These are phyloP conservation scores for Epizoanthus stellaris DNA, from an alignment of 92 coral and sea anemone species.

Conservation along the genomic window DNA sequence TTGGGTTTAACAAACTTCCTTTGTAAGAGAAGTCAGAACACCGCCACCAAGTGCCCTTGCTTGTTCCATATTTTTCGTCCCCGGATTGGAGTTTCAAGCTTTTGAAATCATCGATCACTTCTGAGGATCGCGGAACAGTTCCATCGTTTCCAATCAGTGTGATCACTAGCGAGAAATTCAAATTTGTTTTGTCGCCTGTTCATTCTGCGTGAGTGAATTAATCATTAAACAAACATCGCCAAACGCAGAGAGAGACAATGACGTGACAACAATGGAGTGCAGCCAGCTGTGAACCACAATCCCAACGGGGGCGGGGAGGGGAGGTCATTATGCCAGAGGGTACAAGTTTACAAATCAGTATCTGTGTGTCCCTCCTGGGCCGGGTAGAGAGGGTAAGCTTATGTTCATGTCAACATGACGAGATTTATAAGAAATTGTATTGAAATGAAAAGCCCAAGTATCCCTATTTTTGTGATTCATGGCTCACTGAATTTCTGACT, in stretches of 20 bases:
- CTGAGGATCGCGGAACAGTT: neutral
- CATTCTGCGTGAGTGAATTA: neutral
- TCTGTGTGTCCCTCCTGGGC: too few species aligned
- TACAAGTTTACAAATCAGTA: too few species aligned
- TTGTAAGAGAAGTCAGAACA: neutral
- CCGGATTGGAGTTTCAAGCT: neutral
- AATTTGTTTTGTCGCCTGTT: neutral
- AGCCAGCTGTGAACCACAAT: neutral
- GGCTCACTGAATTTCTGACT: too few species aligned
- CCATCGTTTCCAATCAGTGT: neutral
- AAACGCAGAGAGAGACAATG: too few species aligned
- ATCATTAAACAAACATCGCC: neutral
- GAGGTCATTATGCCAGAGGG: too few species aligned
- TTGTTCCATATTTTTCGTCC: neutral
- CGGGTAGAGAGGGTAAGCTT: too few species aligned
- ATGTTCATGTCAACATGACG: too few species aligned
- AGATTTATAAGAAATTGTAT: too few species aligned
- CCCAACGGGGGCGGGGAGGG: too few species aligned
- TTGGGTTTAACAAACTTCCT: neutral
- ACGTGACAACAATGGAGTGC: neutral
- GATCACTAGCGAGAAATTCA: slow-evolving; percentile 8
- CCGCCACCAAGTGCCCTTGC: neutral
- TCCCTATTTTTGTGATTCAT: too few species aligned
- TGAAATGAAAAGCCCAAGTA: too few species aligned
- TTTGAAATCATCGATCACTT: neutral